These are phyloP conservation scores for Bettongia penicillata DNA, from an alignment of 2,113 vertebrate species.

Conservation along the genomic window DNA sequence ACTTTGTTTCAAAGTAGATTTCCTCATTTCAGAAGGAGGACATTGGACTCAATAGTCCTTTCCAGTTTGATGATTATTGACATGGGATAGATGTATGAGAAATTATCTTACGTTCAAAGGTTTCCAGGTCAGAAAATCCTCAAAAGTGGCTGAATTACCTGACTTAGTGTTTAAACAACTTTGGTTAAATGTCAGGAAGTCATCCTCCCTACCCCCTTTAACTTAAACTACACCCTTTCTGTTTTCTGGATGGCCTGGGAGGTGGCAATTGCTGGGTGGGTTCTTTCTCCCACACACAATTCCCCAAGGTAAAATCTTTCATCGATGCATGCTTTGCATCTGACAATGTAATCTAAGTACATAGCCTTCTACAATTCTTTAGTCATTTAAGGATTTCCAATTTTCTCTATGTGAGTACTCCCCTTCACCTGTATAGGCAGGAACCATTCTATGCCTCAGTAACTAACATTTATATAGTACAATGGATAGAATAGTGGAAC, in stretches of 20 bases:
- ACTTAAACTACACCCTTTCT: background rate
- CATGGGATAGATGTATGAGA: background rate
- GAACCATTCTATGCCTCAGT: background rate
- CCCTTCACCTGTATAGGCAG: background rate
- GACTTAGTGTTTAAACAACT: background rate
- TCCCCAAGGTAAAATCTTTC: background rate
- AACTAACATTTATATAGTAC: background rate
- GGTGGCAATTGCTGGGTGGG: background rate
- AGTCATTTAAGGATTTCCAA: constrained; percentile 24
- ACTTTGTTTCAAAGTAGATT: constrained; percentile 14
- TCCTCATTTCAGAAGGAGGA: background rate
- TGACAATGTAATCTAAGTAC: background rate
- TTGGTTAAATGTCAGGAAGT: background rate
- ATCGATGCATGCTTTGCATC: background rate
- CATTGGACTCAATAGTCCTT: background rate
- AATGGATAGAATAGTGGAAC: background rate
- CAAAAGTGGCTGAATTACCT: background rate
- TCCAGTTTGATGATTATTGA: background rate
- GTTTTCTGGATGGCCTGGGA: background rate
- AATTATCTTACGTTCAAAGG: background rate
- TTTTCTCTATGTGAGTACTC: constrained; percentile 17
- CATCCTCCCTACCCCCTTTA: background rate
- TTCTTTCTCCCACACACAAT: background rate
- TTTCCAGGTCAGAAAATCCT: background rate
- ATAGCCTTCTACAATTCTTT: constrained; percentile 39